A percentile compares a stretch with the other conserved stretches of the same genome.
These are phyloP conservation scores for Pristiophorus japonicus DNA, from an alignment of 2,113 vertebrate species.

Conservation along the genomic window DNA sequence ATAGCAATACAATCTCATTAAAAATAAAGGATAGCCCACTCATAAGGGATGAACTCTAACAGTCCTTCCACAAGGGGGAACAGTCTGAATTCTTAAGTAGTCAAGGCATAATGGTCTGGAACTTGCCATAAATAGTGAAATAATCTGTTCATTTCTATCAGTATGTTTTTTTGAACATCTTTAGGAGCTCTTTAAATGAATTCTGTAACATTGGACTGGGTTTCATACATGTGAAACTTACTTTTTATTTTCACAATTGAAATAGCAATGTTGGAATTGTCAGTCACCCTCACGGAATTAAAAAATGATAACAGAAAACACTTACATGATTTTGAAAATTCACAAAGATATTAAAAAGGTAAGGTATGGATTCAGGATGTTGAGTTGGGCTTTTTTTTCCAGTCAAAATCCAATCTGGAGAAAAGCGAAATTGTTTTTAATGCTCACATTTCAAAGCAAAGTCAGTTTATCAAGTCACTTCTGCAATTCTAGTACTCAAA, in stretches of 20 bases:
- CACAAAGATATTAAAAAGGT: not conserved
- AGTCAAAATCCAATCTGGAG: not conserved
- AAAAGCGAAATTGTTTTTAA: not conserved
- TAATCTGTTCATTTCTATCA: not conserved
- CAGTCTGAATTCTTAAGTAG: not conserved
- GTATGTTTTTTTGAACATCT: not conserved
- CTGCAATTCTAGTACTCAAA: slow-evolving; percentile 37
- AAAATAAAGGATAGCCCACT: not conserved
- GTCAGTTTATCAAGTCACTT: slow-evolving; percentile 37
- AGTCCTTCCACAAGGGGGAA: not conserved
- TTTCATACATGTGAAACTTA: not conserved
- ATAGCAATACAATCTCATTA: not conserved
- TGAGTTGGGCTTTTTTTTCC: not conserved
- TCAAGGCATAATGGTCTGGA: not conserved
- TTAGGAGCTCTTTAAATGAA: not conserved
- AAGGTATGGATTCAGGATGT: not conserved
- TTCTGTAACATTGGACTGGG: not conserved
- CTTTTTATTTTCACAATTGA: not conserved
- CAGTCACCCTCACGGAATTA: not conserved
- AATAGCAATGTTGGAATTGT: slow-evolving; percentile 11
- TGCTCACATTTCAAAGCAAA: not conserved
- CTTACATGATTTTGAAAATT: not conserved
- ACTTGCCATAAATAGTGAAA: not conserved
- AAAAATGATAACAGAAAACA: not conserved
- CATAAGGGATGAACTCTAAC: not conserved